Evolutionary conservation across 2,113 vertebrate species (phyloP), one percentile per base, ranked within the genome.

Genomic region (Arvicanthis niloticus): DNA sequence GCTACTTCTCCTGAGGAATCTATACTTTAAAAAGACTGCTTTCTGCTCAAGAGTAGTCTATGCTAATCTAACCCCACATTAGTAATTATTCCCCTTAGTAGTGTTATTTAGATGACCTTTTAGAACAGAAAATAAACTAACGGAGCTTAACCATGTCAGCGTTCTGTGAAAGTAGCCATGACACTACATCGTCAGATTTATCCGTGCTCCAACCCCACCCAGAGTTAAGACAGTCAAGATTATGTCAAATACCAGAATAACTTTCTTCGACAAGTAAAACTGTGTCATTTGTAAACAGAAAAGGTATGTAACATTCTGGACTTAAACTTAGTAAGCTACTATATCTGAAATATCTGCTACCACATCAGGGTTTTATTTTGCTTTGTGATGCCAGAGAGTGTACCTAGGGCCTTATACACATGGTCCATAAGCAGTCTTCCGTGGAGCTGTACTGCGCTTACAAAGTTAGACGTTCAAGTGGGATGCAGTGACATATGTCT

Each of bases 231-330:
- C 26, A 91, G 17, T 80, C 7, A 75, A 56, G 21, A 91, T 94
- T 45, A 82, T 84, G 87, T 93, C 48, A 88, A 73, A 40, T 84
- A 88, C 94, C 65, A 75, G 40, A 94, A 70, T 93, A 11, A 10
- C 26, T 76, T 81, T 58, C 72, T 92, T 65, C 89, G 70, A 95
- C 17, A 15, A 15, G 31, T 89, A 34, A 82, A 93, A 86, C 68
- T 90, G 51, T 80, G 73, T 22, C 16, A 3, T 89, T 95, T 97
- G 75, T 94, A 60, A 88, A 91, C 22, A 94, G 76, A 94, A 91
- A 86, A 22, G 48, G 4, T 19, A 19, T 76, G 42, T 95, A 88
- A 78, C 6, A 70, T 91, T 93, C 94, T 94, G 31, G 58, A 93
- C n/a, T 91, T 92, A 48, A 13, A 1, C 60, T 90, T 91, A 85